phyloP scores from a whole-genome alignment of 1,140 invertebrate species.

The Helicoverpa zea region DNA sequence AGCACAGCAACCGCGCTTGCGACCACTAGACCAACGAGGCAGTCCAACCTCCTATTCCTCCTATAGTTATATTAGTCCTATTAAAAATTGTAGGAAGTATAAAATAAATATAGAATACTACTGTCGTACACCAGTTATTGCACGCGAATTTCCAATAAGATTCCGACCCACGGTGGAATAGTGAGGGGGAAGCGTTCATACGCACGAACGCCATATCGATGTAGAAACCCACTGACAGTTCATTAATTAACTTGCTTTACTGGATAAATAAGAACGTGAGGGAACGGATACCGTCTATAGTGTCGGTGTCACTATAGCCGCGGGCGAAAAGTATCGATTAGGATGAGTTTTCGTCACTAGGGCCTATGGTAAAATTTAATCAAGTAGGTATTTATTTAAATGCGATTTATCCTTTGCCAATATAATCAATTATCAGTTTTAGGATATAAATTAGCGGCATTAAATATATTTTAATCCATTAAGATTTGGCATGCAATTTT shows the following conservation, averaged over 20 bases:
- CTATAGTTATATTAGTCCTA: too few relatives aligned
- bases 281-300: not conserved
- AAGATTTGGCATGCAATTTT: not conserved
- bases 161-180: not conserved
- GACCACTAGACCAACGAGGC: too few relatives aligned
- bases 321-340: not conserved
- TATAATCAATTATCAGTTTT: too few relatives aligned
- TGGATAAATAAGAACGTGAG: slow-evolving; percentile 13
- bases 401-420: too few relatives aligned
- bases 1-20: too few relatives aligned
- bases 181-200: not conserved
- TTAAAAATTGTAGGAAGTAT: not conserved
- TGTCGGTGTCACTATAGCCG: not conserved
- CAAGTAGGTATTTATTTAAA: too few relatives aligned
- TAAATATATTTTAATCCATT: not conserved
- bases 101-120: not conserved
- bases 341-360: not conserved
- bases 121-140: not conserved
- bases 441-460: not conserved
- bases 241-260: slow-evolving; percentile 22
- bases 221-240: slow-evolving; percentile 24
- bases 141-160: slow-evolving; percentile 6
- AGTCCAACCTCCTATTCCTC: too few relatives aligned
- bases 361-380: too few relatives aligned
- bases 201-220: slow-evolving; percentile 19